Percentiles rank a stretch among this genome's conserved stretches.
phyloP scores from a whole-genome alignment of 2,888 invertebrate genomes.

The Branchipolynoe longqiensis region DNA sequence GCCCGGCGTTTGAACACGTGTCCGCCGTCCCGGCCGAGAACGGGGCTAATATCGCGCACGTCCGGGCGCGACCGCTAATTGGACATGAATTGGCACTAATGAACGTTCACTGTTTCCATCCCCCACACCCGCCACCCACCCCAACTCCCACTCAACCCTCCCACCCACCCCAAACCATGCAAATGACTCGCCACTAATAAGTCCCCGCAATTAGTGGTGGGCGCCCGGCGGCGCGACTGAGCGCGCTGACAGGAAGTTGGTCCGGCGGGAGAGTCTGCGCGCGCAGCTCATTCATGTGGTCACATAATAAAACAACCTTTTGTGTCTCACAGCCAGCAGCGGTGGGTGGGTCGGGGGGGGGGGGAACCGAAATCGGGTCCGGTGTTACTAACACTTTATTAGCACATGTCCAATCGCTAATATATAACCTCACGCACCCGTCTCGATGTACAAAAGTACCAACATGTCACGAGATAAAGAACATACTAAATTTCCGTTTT shows the following conservation, averaged over 20 bases:
- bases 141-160: too few species aligned
- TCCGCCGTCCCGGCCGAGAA: neutral
- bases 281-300: neutral
- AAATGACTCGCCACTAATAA: constrained; percentile 54
- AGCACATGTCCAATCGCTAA: too few species aligned
- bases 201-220: constrained; percentile 47
- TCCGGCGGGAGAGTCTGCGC: neutral
- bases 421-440: too few species aligned
- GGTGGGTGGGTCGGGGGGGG: too few species aligned
- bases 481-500: too few species aligned
- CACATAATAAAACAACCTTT: constrained; percentile 8
- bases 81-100: constrained; percentile 57
- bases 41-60: constrained; percentile 10
- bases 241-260: neutral
- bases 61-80: neutral
- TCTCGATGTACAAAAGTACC: too few species aligned
- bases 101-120: constrained; percentile 54
- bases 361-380: too few species aligned
- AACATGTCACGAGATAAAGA: too few species aligned
- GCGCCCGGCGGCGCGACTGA: constrained; percentile 31
- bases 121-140: too few species aligned
- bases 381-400: too few species aligned
- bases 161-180: constrained; percentile 35
- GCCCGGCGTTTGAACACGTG: constrained; percentile 34
- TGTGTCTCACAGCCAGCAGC: too few species aligned